Evolutionary conservation across 2,797 vertebrate species (phyloP).

Genomic region (Alauda arvensis): DNA sequence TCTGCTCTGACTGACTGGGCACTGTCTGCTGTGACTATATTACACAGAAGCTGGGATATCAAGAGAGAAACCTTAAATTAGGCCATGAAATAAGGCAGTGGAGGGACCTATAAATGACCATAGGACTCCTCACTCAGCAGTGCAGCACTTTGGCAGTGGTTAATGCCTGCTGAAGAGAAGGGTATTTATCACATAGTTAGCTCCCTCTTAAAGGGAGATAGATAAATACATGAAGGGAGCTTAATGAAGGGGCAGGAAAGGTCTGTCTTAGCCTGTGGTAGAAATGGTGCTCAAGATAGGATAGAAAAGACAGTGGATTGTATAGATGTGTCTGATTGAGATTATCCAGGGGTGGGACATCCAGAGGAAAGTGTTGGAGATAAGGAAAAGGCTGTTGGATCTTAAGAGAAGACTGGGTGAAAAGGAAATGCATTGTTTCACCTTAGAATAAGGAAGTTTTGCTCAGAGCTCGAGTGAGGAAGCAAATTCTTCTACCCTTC

Average conservation of each 20-base stretch:
- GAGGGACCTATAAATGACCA: not conserved
- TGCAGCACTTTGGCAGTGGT: not conserved
- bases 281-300: not conserved
- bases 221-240: not conserved
- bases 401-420: not conserved
- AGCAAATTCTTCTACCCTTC: not conserved
- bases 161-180: not conserved
- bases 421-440: not conserved
- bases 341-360: not conserved
- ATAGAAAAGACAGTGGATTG: not conserved
- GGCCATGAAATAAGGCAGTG: not conserved
- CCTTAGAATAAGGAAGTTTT: not conserved
- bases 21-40: fast-evolving
- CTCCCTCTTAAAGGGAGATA: not conserved
- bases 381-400: not conserved
- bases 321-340: not conserved
- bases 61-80: not conserved
- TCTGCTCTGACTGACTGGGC: not conserved
- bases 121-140: not conserved
- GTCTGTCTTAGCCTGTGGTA: not conserved
- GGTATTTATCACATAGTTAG: not conserved
- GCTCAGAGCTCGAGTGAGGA: not conserved
- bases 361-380: not conserved
- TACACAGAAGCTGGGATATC: not conserved
- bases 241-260: not conserved